Base-by-base conservation (phyloP, 2,797 vertebrate species). In the Moxostoma hubbsi region DNA sequence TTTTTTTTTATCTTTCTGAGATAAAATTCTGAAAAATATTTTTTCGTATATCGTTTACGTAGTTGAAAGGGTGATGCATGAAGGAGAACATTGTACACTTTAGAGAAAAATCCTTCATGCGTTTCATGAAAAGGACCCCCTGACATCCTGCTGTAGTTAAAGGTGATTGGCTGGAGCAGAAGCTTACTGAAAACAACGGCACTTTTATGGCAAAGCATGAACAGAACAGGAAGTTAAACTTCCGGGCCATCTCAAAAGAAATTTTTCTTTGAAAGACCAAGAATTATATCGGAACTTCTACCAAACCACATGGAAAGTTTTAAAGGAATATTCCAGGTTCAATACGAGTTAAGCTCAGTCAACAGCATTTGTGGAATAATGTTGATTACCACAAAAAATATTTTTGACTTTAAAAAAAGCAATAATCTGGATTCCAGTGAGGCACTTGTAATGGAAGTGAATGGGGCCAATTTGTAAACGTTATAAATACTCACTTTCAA, bases 191-290 rank as follows among this genome's bases (percentile, higher is more conserved):
- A 61, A 63, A 53, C 77, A 47, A 51, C 59, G 73, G 63, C 69
- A 61, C 49, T 79, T 83, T 80, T 69, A 82, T 74, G 71, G 84
- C 55, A 79, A 83, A 77, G 49, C 71, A 9, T 77, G 16, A 82
- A 71, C 79, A 71, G 51, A 59, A 61, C 76, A 69, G 85, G 82
- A 87, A 86, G 61, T 73, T 46, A 71, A 51, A 65, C 69, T 68
- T 58, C 57, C 10, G 68, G 75, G 75, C 65, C 76, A 12, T 81
- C 55, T 80, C 70, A 79, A 62, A 83, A 74, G 79, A 87, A 85
- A 75, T 64, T 43, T 36, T 72, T 70, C 54, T 57, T 83, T 61
- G 43, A 79, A 58, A 71, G 61, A 65, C 61, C 70, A 24, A 73
- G 57, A 82, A 65, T 80, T 15, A 66, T 81, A 83, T 67, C 43